A percentile compares a stretch with the other conserved stretches of the same genome.
These are phyloP conservation scores for Musca domestica DNA, from an alignment of 1,140 invertebrate genomes.

Conservation along the genomic window DNA sequence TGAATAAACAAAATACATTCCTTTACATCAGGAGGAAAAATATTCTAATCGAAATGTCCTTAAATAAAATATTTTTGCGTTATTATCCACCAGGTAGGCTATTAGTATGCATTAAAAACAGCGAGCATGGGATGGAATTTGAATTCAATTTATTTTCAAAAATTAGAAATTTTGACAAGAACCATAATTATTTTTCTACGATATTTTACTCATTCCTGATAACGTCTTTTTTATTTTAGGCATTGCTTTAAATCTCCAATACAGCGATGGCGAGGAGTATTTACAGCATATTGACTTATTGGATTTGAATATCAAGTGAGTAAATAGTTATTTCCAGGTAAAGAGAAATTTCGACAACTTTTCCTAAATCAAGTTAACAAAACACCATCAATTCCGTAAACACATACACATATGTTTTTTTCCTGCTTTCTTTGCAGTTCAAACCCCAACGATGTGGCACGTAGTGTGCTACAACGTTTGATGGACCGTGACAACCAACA, in stretches of 20 bases:
- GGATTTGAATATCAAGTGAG: conserved; percentile 59
- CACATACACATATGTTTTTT: not conserved
- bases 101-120: no score
- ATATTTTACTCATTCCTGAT: not conserved
- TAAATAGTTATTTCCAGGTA: conserved; percentile 22
- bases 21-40: not conserved
- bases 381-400: no score
- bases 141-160: no score
- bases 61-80: conserved; percentile 65
- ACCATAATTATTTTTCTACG: no score
- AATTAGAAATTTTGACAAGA: not conserved
- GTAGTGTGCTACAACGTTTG: conserved; percentile 5
- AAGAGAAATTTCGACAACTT: no score
- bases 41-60: conserved; percentile 56
- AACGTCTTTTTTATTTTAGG: conserved; percentile 32
- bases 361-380: no score
- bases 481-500: not conserved
- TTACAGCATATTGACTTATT: conserved; percentile 65
- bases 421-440: not conserved
- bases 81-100: conserved; percentile 68
- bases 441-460: conserved; percentile 2
- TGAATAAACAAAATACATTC: no score
- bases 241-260: conserved; percentile 54
- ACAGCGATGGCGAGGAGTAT: conserved; percentile 40
- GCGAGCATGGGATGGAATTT: no score